Percentiles rank a stretch among this genome's conserved stretches.
Conservation (phyloP, 2,797 vertebrate genomes). For the Myotis myotis region DNA sequence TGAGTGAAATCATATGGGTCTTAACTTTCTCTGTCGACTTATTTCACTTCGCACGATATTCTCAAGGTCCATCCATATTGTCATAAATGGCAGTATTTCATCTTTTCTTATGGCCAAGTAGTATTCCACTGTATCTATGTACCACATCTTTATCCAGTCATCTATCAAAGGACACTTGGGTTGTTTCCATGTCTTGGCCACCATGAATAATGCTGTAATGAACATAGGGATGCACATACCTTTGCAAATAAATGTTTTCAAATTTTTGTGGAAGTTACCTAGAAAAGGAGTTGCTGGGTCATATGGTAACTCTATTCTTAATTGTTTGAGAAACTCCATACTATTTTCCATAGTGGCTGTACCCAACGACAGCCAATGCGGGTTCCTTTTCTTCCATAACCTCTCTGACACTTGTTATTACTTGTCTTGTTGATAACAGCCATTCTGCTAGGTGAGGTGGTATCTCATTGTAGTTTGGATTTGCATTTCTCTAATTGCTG, state of each 20-base stretch:
- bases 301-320: neutral
- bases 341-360: neutral
- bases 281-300: neutral
- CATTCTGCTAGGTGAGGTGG: neutral
- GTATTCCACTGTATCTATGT: accelerated
- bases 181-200: neutral
- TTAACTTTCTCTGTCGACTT: neutral
- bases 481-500: neutral
- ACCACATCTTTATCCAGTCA: neutral
- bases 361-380: neutral
- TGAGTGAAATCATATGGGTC: neutral
- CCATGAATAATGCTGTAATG: neutral
- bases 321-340: neutral
- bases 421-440: neutral
- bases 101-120: neutral
- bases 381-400: neutral
- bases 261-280: neutral
- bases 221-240: neutral
- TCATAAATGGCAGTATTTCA: neutral
- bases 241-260: neutral
- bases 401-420: neutral
- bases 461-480: neutral
- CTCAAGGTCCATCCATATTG: neutral
- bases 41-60: neutral
- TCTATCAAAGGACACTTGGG: neutral